Evolutionary conservation across 2,888 invertebrate species (phyloP).

Genomic region (Cerastis leucographa): DNA sequence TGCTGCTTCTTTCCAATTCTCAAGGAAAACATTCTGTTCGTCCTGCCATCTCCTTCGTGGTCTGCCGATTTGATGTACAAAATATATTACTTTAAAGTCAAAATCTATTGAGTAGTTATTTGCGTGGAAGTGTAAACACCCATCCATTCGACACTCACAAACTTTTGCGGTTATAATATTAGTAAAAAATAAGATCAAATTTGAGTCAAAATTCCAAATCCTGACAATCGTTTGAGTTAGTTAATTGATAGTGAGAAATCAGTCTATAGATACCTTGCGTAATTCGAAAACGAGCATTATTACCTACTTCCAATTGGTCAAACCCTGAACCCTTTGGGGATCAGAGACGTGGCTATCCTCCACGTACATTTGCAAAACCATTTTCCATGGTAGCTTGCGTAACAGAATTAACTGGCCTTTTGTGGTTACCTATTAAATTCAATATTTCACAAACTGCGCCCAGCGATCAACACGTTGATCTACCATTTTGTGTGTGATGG

Average conservation of each 20-base stretch:
- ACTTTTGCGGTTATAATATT: too few species aligned
- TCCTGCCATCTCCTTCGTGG: too few species aligned
- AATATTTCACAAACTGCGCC: conserved; percentile 64
- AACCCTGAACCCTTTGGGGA: conserved; percentile 15
- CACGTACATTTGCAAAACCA: conserved; percentile 39
- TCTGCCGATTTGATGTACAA: too few species aligned
- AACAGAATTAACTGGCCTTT: conserved; percentile 63
- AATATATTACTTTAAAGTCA: too few species aligned
- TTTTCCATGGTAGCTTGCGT: conserved; percentile 44
- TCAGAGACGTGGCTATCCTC: conserved; percentile 21
- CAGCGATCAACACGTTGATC: conserved; percentile 68
- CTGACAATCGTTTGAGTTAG: background rate
- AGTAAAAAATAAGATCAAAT: too few species aligned
- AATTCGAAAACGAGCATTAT: background rate
- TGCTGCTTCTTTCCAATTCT: too few species aligned
- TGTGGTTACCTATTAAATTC: conserved; percentile 65
- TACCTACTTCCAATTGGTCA: background rate
- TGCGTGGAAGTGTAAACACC: too few species aligned
- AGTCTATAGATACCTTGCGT: background rate
- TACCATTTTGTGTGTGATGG: conserved; percentile 56
- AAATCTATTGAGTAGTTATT: too few species aligned
- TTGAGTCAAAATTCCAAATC: background rate
- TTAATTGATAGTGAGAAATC: background rate
- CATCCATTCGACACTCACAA: too few species aligned
- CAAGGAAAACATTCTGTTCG: too few species aligned